Base-by-base conservation (phyloP, 2,888 invertebrate genomes). In the Autographa pulchrina region DNA sequence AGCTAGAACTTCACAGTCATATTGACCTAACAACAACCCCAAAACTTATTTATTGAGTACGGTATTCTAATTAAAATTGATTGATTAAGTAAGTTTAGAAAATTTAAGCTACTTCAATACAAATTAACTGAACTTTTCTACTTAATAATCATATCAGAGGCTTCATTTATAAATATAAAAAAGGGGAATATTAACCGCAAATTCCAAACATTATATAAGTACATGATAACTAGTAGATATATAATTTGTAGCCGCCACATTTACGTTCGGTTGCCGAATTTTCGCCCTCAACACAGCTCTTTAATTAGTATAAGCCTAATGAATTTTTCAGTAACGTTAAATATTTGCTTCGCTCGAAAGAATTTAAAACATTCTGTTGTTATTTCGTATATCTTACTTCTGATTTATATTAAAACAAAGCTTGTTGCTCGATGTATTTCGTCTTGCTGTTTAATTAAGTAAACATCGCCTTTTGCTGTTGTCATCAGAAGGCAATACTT, bases 271-370 rank as follows among this genome's bases (percentile, higher is more conserved):
- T 75, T 74, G 71, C 78, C 71, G 74, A 80, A 78, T 84, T 75
- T 81, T 71, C 74, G 68, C 68, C 84, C 84, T 88, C 87, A 89
- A 88, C 85, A 85, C 85, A 73, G 83, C 84, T 85, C 83, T 90
- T 88, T 88, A 89, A 90, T 90, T 90, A 89, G 88, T 80, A 83
- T 75, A 73, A 78, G 82, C 86, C 86, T 89, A 89, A 91, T 91
- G 87, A 90, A 91, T 88, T 87, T 88, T 86, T 74, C 77, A 59
- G 80, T 78, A 84, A 82, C 79, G 86, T 86, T 86, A 85, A 89
- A 89, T 87, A 87, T 89, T 89, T 87, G 79, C 83, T 70, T 70
- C 81, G 80, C 77, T 80, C 80, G 63, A 81, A 85, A 83, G 86
- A 86, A 85, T 88, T 86, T 84, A 85, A 85, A 88, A 86, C 78